Base-by-base conservation (phyloP, 2,113 vertebrate species). In the Periophthalmus modestus region DNA sequence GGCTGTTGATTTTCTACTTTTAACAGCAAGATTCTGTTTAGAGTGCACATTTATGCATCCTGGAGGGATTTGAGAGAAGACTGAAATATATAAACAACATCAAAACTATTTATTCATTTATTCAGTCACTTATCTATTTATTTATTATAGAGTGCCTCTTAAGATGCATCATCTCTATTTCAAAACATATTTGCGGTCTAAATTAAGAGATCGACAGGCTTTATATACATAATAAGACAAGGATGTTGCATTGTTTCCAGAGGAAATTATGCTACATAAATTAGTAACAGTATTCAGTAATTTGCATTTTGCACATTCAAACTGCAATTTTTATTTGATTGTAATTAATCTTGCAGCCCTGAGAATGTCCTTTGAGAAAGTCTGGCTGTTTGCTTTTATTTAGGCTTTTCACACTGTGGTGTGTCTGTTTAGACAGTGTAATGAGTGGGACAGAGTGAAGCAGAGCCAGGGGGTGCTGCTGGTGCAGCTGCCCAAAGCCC, bases 381-480 rank as follows among this genome's bases (percentile, higher is more conserved):
- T 5, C 24, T 16, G 5, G 24, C 28, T 62, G 18, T 63, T 34
- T 63, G 57, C 19, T 21, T 23, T 59, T 59, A 28, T 59, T 59
- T 59, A 59, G 33, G 16, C 61, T 39, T 39, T 62, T 5, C 59
- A 59, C 24, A 6, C 59, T 19, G 24, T 16, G 43, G 34, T 18
- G 19, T 39, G 33, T 65, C 18, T 65, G 15, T 16, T 62, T 58
- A 59, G 57, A 59, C 57, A 59, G 59, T 61, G 1, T 79, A 68
- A 3, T 75, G 67, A 79, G 77, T 73, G 63, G 55, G 55, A 69
- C 73, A 58, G 66, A 47, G 69, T 77, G 76, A 68, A 85, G 66
- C 34, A 69, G 79, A 61, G 58, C 83, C 80, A 85, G 83, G 79
- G 85, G 85, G 87, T 80, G 84, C 82, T 84, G 74, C 73, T 83